phyloP scores from a whole-genome alignment of 2,797 vertebrate genomes.

The Scyliorhinus canicula region DNA sequence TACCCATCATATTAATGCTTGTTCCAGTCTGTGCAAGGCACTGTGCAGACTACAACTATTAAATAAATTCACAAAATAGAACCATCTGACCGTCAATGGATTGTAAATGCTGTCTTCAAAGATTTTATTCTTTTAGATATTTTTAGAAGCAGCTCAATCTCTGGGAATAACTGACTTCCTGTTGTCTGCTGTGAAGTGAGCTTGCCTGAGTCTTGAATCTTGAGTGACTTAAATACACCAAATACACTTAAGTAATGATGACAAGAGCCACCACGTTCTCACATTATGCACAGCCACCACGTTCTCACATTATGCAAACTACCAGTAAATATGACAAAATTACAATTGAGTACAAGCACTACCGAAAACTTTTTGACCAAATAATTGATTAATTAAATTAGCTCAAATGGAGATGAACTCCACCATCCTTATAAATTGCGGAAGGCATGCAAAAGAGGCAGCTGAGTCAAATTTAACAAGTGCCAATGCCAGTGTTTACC shows the following conservation, averaged over 20 bases:
- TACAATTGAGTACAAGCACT: neutral
- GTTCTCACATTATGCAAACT: neutral
- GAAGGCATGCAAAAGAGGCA: neutral
- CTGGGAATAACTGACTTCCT: neutral
- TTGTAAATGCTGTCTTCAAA: neutral
- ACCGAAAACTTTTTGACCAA: neutral
- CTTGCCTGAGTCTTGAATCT: neutral
- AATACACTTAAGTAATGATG: neutral
- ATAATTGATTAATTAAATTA: neutral
- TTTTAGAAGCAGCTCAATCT: neutral
- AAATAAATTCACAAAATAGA: neutral
- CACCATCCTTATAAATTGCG: neutral
- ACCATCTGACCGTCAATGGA: neutral
- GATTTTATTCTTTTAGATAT: neutral
- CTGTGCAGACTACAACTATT: neutral
- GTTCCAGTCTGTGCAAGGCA: neutral
- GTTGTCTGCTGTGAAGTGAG: neutral
- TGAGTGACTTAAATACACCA: neutral
- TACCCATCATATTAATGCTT: neutral
- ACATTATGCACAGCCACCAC: neutral
- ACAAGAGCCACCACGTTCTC: neutral
- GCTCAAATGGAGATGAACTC: neutral
- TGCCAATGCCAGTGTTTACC: neutral
- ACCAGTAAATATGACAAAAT: neutral
- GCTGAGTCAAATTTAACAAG: neutral